These are phyloP conservation scores for Rhorus exstirpatorius DNA, from an alignment of 2,888 invertebrate species.

Conservation along the genomic window DNA sequence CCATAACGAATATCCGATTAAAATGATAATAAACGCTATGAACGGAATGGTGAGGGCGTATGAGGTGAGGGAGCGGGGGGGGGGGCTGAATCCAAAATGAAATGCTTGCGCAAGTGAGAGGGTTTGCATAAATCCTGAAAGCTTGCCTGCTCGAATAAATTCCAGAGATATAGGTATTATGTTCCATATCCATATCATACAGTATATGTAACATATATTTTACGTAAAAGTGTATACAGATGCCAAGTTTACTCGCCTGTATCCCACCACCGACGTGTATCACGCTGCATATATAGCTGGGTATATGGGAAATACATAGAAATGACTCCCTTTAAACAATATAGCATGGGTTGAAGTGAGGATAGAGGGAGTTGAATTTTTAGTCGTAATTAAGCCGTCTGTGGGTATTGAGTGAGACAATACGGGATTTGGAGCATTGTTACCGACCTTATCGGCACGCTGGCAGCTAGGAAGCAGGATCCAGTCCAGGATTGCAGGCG, in stretches of 20 bases:
- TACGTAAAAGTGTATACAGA: conserved; percentile 20
- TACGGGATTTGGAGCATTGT: conserved; percentile 83
- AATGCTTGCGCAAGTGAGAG: conserved; percentile 33
- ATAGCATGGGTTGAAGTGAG: conserved; percentile 58
- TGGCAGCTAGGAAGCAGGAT: conserved; percentile 73
- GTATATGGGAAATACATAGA: conserved; percentile 64
- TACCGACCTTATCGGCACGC: conserved; percentile 80
- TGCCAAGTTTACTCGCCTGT: conserved; percentile 43
- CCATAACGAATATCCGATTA: conserved; percentile 56
- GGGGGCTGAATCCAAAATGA: conserved; percentile 19
- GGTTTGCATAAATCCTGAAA: conserved; percentile 49
- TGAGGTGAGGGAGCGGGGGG: background rate
- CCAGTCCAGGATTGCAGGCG: conserved; percentile 61
- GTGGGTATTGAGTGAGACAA: conserved; percentile 80
- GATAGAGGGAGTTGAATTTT: conserved; percentile 73
- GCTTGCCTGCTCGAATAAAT: conserved; percentile 53
- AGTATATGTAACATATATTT: conserved; percentile 34
- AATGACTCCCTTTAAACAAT: conserved; percentile 79
- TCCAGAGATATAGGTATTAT: conserved; percentile 31
- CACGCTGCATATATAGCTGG: conserved; percentile 21
- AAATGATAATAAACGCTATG: conserved; percentile 55
- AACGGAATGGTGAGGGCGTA: background rate
- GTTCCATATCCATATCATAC: conserved; percentile 32
- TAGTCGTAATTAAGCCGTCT: conserved; percentile 82
- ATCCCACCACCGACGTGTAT: conserved; percentile 15